Base-by-base conservation (phyloP, 2,888 invertebrate genomes). In the Heliconius hortense region DNA sequence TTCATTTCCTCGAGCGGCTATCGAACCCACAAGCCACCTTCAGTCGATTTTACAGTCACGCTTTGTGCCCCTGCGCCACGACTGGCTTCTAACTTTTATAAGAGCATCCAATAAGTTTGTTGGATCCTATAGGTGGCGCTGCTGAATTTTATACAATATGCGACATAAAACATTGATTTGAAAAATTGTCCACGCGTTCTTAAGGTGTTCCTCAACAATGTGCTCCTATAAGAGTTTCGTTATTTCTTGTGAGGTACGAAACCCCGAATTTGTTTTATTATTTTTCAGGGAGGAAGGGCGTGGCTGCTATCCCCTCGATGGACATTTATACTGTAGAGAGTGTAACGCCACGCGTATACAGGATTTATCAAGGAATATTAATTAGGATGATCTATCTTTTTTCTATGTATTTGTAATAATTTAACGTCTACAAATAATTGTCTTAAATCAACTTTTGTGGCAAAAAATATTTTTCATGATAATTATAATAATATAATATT, bases 281-380 rank as follows among this genome's bases (percentile, higher is more conserved):
- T 60, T 24, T 24, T 24, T 60, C 0, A 97, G 99, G 86, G 97
- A 98, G 21, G 99, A 99, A 89, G 99, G 99, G 0, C 95, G 97
- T 26, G 99, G 99, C 10, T 99, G 99, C 90, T 99, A 99, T 90
- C 99, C 99, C 0, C 93, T 99, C 11, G 99, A 99, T 86, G 97
- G 97, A 82, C 99, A 99, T 87, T 97, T 99, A 24, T 95, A 99
- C 78, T 99, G 99, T 88, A 97, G 98, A 88, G 97, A 97, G 85
- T 99, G 99, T 90, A 99, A 99, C 88, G 98, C 98, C 1, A 96
- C 97, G 82, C 96, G 99, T 75, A 98, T 99, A 48, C 98, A 98
- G 89, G 96, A 97, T 69, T 94, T 99, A 63, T 98, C 98, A 0
- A 96, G 96, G 79, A 91, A 91, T 81, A 93, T 93, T 26, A 90